Percentiles rank a stretch among this genome's conserved stretches.
These are phyloP conservation scores for Megamerina dolium DNA, from an alignment of 2,888 invertebrate species.

Conservation along the genomic window DNA sequence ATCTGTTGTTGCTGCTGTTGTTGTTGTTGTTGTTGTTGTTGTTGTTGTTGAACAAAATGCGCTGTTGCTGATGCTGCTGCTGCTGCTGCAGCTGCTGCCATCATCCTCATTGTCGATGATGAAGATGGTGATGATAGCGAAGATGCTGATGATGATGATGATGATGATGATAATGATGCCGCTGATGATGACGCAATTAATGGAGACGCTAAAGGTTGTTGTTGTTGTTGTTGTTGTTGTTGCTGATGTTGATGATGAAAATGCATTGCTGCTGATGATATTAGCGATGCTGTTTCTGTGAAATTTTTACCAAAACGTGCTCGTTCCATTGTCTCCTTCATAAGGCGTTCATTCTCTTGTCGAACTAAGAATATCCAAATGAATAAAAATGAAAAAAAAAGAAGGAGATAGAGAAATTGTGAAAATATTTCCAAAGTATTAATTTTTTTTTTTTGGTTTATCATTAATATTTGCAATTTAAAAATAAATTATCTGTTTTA, in stretches of 20 bases:
- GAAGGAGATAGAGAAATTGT: constrained; percentile 20
- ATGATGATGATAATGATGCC: constrained; percentile 19
- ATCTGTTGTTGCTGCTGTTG: constrained; percentile 18
- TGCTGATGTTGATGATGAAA: too few species aligned
- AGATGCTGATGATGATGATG: constrained; percentile 33
- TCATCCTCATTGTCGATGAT: too few species aligned
- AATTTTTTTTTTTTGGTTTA: constrained; percentile 1
- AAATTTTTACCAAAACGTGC: constrained; percentile 46
- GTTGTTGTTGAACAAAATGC: constrained; percentile 39
- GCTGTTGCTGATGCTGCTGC: too few species aligned
- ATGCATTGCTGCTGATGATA: neutral
- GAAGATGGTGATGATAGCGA: constrained; percentile 1
- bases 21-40: constrained; percentile 19
- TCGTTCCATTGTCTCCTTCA: constrained; percentile 67
- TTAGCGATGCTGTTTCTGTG: constrained; percentile 36
- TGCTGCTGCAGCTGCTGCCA: constrained; percentile 1
- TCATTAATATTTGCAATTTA: neutral
- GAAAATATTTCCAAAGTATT: constrained; percentile 21
- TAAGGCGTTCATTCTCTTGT: constrained; percentile 81
- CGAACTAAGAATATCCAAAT: constrained; percentile 60
- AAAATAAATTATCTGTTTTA: neutral
- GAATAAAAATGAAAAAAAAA: constrained; percentile 24
- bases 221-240: constrained; percentile 13
- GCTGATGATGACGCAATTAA: too few species aligned
- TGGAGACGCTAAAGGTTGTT: too few species aligned